A percentile compares a stretch with the other conserved stretches of the same genome.
phyloP scores from a whole-genome alignment of 1,140 invertebrate genomes.

The Solenopsis fugax region DNA sequence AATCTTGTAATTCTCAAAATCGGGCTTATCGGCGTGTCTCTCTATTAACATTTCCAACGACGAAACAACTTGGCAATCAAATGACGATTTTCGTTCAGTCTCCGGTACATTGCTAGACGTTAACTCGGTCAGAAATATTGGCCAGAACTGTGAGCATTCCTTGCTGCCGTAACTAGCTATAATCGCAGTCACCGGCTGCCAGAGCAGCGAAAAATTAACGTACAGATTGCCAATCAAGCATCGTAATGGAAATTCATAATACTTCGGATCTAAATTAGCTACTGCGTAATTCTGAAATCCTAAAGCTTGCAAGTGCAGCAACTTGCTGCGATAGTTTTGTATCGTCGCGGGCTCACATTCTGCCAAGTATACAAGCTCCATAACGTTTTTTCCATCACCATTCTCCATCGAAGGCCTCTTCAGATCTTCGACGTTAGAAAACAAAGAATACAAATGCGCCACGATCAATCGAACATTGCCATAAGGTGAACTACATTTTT shows the following conservation, averaged over 20 bases:
- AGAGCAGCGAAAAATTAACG: slow-evolving; percentile 95
- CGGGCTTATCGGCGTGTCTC: slow-evolving; percentile 88
- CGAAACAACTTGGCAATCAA: slow-evolving; percentile 78
- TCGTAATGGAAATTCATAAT: slow-evolving; percentile 89
- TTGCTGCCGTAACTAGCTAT: slow-evolving; percentile 92
- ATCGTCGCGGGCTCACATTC: slow-evolving; percentile 90
- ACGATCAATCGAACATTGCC: slow-evolving; percentile 90
- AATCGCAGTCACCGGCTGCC: slow-evolving; percentile 93
- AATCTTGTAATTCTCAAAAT: slow-evolving; percentile 92
- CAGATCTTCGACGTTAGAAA: slow-evolving; percentile 87
- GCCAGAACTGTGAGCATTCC: slow-evolving; percentile 92
- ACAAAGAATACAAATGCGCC: slow-evolving; percentile 91
- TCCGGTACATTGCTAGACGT: slow-evolving; percentile 73
- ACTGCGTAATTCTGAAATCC: slow-evolving; percentile 88
- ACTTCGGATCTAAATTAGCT: slow-evolving; percentile 87
- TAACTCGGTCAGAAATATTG: slow-evolving; percentile 90
- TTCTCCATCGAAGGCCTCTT: neutral
- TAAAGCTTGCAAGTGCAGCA: slow-evolving; percentile 91
- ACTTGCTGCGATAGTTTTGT: slow-evolving; percentile 92
- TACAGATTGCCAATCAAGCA: slow-evolving; percentile 94
- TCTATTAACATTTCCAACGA: slow-evolving; percentile 68
- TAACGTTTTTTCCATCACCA: slow-evolving; percentile 80
- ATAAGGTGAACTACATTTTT: slow-evolving; percentile 78
- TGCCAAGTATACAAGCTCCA: slow-evolving; percentile 84
- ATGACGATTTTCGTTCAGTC: slow-evolving; percentile 58